Evolutionary conservation across 2,113 vertebrate species (phyloP), one percentile per base, ranked within the genome.

Genomic region (Sphyrna mokarran): DNA sequence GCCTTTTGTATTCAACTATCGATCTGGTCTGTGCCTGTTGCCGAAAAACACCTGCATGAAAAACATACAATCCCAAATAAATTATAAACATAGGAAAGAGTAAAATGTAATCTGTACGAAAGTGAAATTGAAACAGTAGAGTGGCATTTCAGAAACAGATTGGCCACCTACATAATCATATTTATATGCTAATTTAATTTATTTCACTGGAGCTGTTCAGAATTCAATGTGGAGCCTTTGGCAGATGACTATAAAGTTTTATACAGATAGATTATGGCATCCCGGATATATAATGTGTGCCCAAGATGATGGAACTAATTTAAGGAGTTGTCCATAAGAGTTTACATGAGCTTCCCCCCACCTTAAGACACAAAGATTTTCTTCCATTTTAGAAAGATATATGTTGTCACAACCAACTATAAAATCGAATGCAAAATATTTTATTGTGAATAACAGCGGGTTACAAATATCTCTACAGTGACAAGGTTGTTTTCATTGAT

Each of bases 151-250:
- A 91, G 66, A 91, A 63, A 61, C 37, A 91, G 89, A 63, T 66
- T 91, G 87, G 89, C 61, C 89, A 93, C 61, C 61, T 37, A 66
- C 89, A 66, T 66, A n/a, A 95, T 72, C 68, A 72, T 95, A 72
- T 95, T 95, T 95, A 95, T 95, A 95, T 95, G 94, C 68, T 95
- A 72, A 95, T 95, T 95, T 69, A 94, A 69, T 94, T 54, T 72
- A 61, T 91, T 61, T 91, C 87, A 72, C 40, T 54, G 94, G 29
- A 72, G 40, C 68, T 70, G 94, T 95, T 95, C 40, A 95, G 93
- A 95, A 69, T 70, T 68, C 66, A 48, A 70, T 68, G 94, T 48
- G 40, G 68, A 95, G 37, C 94, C 61, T 76, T 11, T 95, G 94
- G 68, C 68, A 70, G 93, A 95, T 48, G 23, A 95, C 66, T 6